These are phyloP conservation scores for Caenorhabditis becei DNA, from an alignment of 2,888 invertebrate genomes.

Conservation along the genomic window DNA sequence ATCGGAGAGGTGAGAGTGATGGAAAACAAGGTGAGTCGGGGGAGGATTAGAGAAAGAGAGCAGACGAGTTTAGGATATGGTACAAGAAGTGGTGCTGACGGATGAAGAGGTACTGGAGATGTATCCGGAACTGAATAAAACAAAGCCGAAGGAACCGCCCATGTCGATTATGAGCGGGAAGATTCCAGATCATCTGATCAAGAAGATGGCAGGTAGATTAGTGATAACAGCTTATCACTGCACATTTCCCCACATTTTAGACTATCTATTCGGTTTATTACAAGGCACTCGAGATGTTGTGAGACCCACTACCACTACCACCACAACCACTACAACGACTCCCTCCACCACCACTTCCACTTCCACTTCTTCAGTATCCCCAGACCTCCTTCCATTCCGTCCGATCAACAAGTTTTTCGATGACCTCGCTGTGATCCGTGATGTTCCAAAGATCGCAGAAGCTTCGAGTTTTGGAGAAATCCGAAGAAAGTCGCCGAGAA, in stretches of 20 bases:
- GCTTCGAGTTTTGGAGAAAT: constrained; percentile 14
- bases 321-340: constrained; percentile 26
- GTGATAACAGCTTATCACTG: no score
- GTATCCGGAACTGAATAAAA: constrained; percentile 31
- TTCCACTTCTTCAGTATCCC: constrained; percentile 15
- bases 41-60: background rate
- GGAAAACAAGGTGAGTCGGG: constrained; percentile 34
- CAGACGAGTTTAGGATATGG: constrained; percentile 15
- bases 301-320: constrained; percentile 33
- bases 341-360: constrained; percentile 1
- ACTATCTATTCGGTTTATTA: constrained; percentile 45
- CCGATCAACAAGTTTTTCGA: constrained; percentile 15
- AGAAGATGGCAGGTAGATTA: constrained; percentile 44
- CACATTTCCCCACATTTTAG: no score
- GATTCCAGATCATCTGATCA: constrained; percentile 50
- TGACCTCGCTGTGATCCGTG: constrained; percentile 41
- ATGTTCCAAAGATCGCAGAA: constrained; percentile 23
- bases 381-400: constrained; percentile 42
- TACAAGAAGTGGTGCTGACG: constrained; percentile 16
- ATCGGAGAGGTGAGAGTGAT: constrained; percentile 37
- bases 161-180: constrained; percentile 49
- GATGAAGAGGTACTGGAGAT: constrained; percentile 36
- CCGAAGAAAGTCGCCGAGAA: constrained; percentile 24
- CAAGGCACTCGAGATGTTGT: constrained; percentile 55
- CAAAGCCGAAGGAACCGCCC: constrained; percentile 22